Evolutionary conservation across 23 tunicate species (phyloP), one percentile per base, ranked within the genome.

Genomic region (Oikopleura dioica): DNA sequence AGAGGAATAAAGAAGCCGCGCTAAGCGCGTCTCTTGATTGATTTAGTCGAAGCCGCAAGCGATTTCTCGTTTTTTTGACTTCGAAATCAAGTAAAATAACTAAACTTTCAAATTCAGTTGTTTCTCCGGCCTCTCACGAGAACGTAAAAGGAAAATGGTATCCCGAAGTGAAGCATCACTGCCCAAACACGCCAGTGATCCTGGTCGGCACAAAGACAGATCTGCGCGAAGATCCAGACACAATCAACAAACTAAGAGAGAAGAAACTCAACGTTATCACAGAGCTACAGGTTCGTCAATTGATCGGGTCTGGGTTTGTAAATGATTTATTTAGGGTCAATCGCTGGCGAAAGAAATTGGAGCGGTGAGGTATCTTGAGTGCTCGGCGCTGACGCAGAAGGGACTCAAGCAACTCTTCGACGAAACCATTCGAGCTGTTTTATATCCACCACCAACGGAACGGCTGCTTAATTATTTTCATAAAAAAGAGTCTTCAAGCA

Each of bases 341-440:
- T 12, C 28, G 16, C 26, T 92, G 84, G 92, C 97, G 0, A 92
- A 92, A 38, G 97, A 92, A 76, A 82, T 92, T 26, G 77, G 85
- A 33, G 94, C 97, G 0, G 97, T 92, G 35, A 92, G 85, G 69
- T 92, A 92, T 78, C 86, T 92, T 0, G 97, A 92, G 69, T 92
- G 97, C 38, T 92, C 97, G 21, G 97, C 97, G 32, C 81, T 92
- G 24, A 85, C 97, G 16, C 97, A 92, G 75, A 92, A 92, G 78
- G 97, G 97, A 35, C 78, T 92, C 50, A 92, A 92, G 59, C 82
- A 82, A 59, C 94, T 92, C 31, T 92, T 92, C 72, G 97, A 92
- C 67, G 97, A 92, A 80, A 91, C 91, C 1, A 92, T 92, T 34
- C 85, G 97, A 1, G 97, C 97, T 28, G 97, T 92, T 36, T 77